phyloP scores from a whole-genome alignment of 2,888 invertebrate genomes.

The Ophion ellenae region DNA sequence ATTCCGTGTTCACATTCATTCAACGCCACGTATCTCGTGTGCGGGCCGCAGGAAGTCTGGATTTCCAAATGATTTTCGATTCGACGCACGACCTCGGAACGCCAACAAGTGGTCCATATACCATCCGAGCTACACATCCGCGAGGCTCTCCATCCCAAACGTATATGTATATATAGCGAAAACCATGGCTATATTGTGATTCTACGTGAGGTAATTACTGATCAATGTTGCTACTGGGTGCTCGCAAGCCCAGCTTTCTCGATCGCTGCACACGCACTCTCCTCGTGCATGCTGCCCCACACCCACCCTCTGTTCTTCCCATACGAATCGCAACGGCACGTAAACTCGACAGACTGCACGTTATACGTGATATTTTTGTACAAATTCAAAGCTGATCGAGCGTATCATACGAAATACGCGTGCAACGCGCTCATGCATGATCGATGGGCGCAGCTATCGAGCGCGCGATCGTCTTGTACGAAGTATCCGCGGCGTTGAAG shows the following conservation, averaged over 20 bases:
- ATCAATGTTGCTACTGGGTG: constrained; percentile 76
- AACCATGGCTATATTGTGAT: constrained; percentile 74
- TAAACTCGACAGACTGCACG: constrained; percentile 64
- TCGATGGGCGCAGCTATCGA: background rate
- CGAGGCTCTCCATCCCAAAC: constrained; percentile 54
- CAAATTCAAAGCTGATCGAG: constrained; percentile 18
- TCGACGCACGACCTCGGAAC: constrained; percentile 77
- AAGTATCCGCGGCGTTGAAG: constrained; percentile 11
- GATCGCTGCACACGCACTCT: constrained; percentile 39
- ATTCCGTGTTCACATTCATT: constrained; percentile 14
- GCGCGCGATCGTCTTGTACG: background rate
- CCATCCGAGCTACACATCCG: constrained; percentile 72
- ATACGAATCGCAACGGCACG: constrained; percentile 63
- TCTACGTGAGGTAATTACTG: constrained; percentile 81
- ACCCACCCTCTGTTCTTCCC: constrained; percentile 28
- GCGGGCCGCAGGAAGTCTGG: constrained; percentile 65
- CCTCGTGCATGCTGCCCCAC: constrained; percentile 7
- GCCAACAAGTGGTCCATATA: constrained; percentile 83
- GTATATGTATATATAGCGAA: constrained; percentile 55
- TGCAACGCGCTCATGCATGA: background rate
- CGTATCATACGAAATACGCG: constrained; percentile 4
- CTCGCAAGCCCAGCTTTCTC: constrained; percentile 48
- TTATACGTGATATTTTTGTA: constrained; percentile 35
- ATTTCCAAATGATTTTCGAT: constrained; percentile 75
- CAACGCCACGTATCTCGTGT: constrained; percentile 8